These are phyloP conservation scores for Megaceryle alcyon DNA, from an alignment of 2,797 vertebrate species.

Conservation along the genomic window DNA sequence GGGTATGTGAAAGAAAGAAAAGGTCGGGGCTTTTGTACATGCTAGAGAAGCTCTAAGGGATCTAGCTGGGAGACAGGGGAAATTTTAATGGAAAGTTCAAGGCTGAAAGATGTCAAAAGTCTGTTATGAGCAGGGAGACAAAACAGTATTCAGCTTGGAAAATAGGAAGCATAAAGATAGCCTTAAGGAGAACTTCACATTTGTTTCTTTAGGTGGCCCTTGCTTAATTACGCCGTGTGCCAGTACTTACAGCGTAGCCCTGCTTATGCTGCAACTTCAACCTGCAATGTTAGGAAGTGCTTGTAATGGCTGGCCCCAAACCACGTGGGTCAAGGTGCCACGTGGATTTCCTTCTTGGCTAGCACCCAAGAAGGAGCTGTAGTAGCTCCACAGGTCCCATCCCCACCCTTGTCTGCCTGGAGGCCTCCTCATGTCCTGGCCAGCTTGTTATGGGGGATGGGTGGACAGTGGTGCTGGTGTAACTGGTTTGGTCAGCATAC, in stretches of 20 bases:
- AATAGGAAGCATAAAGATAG: neutral
- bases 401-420: neutral
- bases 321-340: accelerated
- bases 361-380: neutral
- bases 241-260: neutral
- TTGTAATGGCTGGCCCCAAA: neutral
- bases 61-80: neutral
- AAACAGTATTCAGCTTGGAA: neutral
- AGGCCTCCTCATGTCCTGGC: neutral
- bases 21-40: neutral
- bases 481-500: constrained; percentile 53
- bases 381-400: neutral
- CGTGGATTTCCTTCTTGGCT: neutral
- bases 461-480: constrained; percentile 9
- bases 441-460: neutral
- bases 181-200: neutral
- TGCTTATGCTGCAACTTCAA: neutral
- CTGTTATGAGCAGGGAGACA: neutral
- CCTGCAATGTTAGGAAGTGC: neutral
- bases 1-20: neutral
- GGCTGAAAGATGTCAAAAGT: neutral
- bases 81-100: neutral
- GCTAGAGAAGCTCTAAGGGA: neutral
- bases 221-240: neutral
- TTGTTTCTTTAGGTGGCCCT: neutral